Evolutionary conservation across 2,888 invertebrate genomes (phyloP).

Genomic region (Scaptodrosophila latifasciaeformis): DNA sequence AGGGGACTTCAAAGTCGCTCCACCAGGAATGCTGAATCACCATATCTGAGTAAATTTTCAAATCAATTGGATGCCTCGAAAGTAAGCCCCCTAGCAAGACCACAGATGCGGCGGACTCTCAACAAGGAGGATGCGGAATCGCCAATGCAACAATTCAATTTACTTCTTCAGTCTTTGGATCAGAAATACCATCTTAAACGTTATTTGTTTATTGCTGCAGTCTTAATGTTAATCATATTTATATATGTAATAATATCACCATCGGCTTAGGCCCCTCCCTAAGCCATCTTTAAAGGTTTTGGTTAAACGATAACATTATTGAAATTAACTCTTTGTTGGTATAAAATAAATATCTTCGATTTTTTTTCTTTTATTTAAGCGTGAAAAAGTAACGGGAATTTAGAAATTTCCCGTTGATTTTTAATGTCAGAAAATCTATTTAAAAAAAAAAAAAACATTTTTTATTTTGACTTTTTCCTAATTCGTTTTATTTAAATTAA

Average conservation of each 20-base stretch:
- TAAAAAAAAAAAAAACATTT: too few relatives aligned
- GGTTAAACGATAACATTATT: not conserved
- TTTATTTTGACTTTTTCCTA: too few relatives aligned
- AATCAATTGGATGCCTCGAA: conserved; percentile 25
- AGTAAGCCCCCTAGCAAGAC: conserved; percentile 32
- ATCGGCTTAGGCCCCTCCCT: too few relatives aligned
- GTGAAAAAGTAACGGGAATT: too few relatives aligned
- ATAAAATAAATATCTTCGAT: not conserved
- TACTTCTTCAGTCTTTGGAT: conserved; percentile 54
- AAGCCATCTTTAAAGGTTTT: conserved; percentile 8
- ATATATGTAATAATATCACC: conserved; percentile 62
- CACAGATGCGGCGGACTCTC: conserved; percentile 18
- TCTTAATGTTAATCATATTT: conserved; percentile 54
- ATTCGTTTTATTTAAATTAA: too few relatives aligned
- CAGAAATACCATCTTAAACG: conserved; percentile 68
- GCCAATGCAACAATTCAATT: conserved; percentile 46
- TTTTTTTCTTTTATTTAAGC: too few relatives aligned
- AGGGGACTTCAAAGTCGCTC: conserved; percentile 10
- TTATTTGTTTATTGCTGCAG: conserved; percentile 48
- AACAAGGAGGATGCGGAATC: conserved; percentile 5
- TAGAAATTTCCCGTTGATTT: too few relatives aligned
- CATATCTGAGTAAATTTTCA: conserved; percentile 36
- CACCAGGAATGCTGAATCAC: conserved; percentile 26
- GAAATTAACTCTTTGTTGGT: not conserved
- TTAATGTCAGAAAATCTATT: too few relatives aligned